Evolutionary conservation across 2,113 vertebrate genomes (phyloP), one percentile per base, ranked within the genome.

Genomic region (Castor canadensis): DNA sequence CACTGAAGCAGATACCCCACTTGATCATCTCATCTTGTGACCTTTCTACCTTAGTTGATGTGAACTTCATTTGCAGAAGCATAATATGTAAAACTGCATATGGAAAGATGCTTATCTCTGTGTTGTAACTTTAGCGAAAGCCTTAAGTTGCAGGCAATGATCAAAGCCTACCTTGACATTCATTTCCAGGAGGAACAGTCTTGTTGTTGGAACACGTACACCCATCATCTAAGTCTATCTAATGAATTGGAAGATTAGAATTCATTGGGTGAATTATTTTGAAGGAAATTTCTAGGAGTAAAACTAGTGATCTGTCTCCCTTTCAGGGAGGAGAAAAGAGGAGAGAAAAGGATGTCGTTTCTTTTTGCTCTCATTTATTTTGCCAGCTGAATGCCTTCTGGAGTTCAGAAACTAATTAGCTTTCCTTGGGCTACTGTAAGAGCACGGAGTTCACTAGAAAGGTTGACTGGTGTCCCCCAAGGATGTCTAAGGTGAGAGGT

Each of bases 361-460:
- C 28, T 83, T 77, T 85, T 62, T 54, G 62, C 2, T 93, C 26
- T 79, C 16, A 47, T 66, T 94, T 52, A 67, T 96, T 76, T n/a
- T n/a, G n/a, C n/a, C n/a, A 81, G 45, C 60, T 72, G 83, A 52
- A 85, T 4, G 9, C 3, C 60, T 80, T 43, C 12, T 67, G 15
- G 66, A 17, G 5, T 92, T 95, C 49, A 72, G 90, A 72, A 75
- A 72, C 26, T 72, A 45, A 52, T 32, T 52, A 30, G 17, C 17
- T 95, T 92, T 30, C 69, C 26, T 67, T 60, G 26, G 52, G 49
- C 38, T 91, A 3, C 20, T 66, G 9, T 92, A n/a, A 66, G 52
- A 84, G 76, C 52, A 87, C 45, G 81, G 86, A 69, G 6, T n/a
- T 66, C 26, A 89, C 66, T 82, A 54, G 89, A 88, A 85, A 94